phyloP scores from a whole-genome alignment of 2,797 vertebrate species.

The Hipposideros larvatus region DNA sequence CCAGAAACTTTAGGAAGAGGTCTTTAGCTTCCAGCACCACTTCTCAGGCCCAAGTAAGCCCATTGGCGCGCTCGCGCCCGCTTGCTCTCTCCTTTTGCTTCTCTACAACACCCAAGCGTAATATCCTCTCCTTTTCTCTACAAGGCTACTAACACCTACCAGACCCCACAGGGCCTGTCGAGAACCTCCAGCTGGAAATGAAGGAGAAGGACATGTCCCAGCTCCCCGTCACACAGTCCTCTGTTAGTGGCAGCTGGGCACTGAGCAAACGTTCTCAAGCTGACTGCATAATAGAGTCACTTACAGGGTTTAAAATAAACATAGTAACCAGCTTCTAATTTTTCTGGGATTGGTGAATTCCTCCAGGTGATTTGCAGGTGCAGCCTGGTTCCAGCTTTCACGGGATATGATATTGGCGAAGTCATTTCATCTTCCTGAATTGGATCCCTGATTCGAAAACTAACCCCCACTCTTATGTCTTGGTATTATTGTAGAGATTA shows the following conservation, averaged over 20 bases:
- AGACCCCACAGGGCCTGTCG: neutral
- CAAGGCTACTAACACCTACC: neutral
- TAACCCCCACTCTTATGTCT: neutral
- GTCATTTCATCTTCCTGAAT: neutral
- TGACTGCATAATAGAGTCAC: neutral
- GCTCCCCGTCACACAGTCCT: neutral
- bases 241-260: neutral
- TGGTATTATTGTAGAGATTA: neutral
- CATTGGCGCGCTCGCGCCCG: too few species aligned
- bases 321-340: neutral
- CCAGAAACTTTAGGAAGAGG: neutral
- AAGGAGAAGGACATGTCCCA: too few species aligned
- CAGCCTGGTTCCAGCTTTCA: neutral
- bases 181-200: neutral
- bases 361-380: neutral
- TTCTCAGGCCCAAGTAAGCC: neutral
- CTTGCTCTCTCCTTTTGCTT: neutral
- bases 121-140: neutral
- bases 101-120: neutral
- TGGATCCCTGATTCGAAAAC: constrained; percentile 8
- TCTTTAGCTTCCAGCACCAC: neutral
- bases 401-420: neutral
- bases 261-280: neutral
- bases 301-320: neutral
- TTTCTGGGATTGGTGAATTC: neutral